Evolutionary conservation across 2,888 invertebrate genomes (phyloP), one percentile per base, ranked within the genome.

Genomic region (Trachelus iudaicus): DNA sequence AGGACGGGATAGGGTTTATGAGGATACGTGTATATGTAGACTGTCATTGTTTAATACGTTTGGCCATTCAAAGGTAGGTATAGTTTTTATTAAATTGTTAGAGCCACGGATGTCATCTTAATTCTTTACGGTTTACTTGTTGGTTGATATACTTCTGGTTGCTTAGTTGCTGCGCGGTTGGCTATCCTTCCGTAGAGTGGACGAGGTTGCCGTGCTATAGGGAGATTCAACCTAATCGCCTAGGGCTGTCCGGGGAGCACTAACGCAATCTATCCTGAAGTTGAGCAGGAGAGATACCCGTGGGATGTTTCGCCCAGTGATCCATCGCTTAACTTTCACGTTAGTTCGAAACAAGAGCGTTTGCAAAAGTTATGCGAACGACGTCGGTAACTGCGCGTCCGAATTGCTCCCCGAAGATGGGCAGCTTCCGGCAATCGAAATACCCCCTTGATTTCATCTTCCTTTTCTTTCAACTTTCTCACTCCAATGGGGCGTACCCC

Each of bases 211-310:
- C 76, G 79, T 75, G 79, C 79, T 82, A 77, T 69, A 83, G 83
- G 81, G 82, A 86, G 83, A 85, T 85, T 85, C 84, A 75, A 85
- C 81, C 85, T 87, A 88, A 88, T 88, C 85, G 87, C 85, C 84
- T 83, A 86, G 83, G 85, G 85, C 83, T 83, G 83, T 80, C 86
- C 85, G 79, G 87, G 88, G 87, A 87, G 86, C 86, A 86, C 83
- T 87, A 87, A 86, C 85, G 86, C 86, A 87, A 88, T 87, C 85
- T 87, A 87, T 87, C 85, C 85, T 80, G 81, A 84, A 84, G 83
- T 83, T 80, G 78, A 81, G 83, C 79, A 81, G 79, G 78, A 84
- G 83, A 84, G 85, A 84, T 84, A 82, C 87, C 86, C 87, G 86
- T 83, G 87, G 86, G 87, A 87, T 84, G 82, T 84, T 83, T 85